These are phyloP conservation scores for Nephrocerus scutellatus DNA, from an alignment of 2,888 invertebrate species.

Conservation along the genomic window DNA sequence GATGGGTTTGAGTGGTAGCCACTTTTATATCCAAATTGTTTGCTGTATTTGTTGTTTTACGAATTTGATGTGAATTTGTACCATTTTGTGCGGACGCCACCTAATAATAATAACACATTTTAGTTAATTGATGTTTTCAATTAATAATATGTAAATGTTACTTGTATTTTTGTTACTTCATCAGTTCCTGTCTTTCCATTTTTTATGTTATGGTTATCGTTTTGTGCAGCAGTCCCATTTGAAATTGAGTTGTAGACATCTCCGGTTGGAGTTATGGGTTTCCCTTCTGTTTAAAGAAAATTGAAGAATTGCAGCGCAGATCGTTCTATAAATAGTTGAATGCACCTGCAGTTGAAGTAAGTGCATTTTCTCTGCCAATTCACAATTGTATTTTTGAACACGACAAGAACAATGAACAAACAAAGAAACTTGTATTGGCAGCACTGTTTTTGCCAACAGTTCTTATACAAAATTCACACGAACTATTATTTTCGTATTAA, in stretches of 20 bases:
- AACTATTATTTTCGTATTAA: too few relatives aligned
- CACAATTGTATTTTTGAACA: too few relatives aligned
- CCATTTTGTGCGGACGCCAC: conserved; percentile 45
- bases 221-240: conserved; percentile 33
- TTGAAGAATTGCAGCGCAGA: too few relatives aligned
- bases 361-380: too few relatives aligned
- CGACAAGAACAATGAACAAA: too few relatives aligned
- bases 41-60: conserved; percentile 26
- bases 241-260: conserved; percentile 32
- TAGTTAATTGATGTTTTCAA: conserved; percentile 6
- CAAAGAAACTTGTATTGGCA: too few relatives aligned
- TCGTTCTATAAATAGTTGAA: too few relatives aligned
- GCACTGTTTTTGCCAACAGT: too few relatives aligned
- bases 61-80: conserved; percentile 45
- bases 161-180: conserved; percentile 46
- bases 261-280: conserved; percentile 48
- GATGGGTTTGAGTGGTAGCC: conserved; percentile 46
- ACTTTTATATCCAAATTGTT: conserved; percentile 34
- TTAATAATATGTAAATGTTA: conserved; percentile 26
- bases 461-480: too few relatives aligned
- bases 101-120: conserved; percentile 2
- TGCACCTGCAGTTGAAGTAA: too few relatives aligned
- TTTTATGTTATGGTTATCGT: conserved; percentile 35
- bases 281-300: conserved; percentile 46
- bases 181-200: conserved; percentile 45